Evolutionary conservation across 2,113 vertebrate species (phyloP).

Genomic region (Turnix velox): DNA sequence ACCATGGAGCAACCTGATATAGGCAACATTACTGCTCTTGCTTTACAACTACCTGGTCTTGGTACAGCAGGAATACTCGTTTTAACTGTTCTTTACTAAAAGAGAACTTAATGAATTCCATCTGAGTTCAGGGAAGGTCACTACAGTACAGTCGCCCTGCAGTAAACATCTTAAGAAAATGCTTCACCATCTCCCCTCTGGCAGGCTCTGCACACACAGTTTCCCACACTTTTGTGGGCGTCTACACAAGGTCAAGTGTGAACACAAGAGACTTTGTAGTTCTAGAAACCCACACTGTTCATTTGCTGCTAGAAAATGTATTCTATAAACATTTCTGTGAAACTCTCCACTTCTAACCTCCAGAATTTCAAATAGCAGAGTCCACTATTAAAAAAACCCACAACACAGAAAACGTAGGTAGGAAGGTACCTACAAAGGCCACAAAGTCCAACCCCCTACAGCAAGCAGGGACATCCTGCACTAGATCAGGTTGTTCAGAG

Average conservation of each 20-base stretch:
- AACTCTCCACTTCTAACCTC: background rate
- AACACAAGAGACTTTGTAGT: background rate
- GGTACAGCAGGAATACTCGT: background rate
- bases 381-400: background rate
- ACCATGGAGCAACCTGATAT: fast-evolving
- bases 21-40: background rate
- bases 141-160: background rate
- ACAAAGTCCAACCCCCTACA: too few relatives aligned
- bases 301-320: background rate
- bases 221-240: background rate
- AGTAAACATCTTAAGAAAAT: background rate
- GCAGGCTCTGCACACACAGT: background rate
- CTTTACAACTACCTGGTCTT: background rate
- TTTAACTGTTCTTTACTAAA: background rate
- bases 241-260: background rate
- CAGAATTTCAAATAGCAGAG: background rate
- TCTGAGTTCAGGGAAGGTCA: background rate
- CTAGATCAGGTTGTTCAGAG: too few relatives aligned
- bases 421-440: too few relatives aligned
- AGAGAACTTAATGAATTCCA: background rate
- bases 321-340: background rate
- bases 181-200: background rate
- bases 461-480: too few relatives aligned
- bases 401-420: background rate
- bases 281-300: background rate